These are phyloP conservation scores for Enhydra lutris DNA, from an alignment of 2,113 vertebrate genomes.

Conservation along the genomic window DNA sequence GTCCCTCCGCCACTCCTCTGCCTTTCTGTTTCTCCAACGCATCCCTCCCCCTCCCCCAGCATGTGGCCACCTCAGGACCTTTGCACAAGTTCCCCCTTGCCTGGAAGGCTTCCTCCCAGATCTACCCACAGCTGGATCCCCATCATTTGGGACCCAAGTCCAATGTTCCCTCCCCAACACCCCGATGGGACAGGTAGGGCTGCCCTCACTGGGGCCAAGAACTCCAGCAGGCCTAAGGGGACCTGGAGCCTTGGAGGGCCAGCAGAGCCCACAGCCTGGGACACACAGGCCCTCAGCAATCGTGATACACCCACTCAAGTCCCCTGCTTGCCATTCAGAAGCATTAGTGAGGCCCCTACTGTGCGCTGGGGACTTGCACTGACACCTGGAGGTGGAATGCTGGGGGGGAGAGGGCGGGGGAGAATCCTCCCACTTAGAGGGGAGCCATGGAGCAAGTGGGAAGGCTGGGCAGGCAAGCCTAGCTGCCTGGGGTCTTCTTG, in stretches of 20 bases:
- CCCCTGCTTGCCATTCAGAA: too few species aligned
- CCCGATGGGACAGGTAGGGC: too few species aligned
- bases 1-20: rapidly evolving
- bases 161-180: rapidly evolving
- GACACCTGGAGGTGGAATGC: not conserved
- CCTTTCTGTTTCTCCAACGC: not conserved
- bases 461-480: rapidly evolving
- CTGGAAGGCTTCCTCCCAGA: not conserved
- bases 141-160: rapidly evolving
- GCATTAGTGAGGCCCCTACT: not conserved
- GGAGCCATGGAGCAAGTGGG: rapidly evolving
- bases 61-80: not conserved
- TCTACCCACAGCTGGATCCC: not conserved
- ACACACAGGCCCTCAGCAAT: not conserved
- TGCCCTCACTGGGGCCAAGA: not conserved
- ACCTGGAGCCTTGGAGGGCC: not conserved
- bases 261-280: not conserved
- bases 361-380: rapidly evolving
- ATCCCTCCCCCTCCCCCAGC: too few species aligned
- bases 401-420: not conserved
- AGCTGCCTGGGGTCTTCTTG: too few species aligned
- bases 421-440: not conserved
- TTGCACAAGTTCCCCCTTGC: not conserved
- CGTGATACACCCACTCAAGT: not conserved
- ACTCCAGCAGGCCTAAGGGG: not conserved